Percentiles rank a stretch among this genome's conserved stretches.
These are phyloP conservation scores for Argyresthia goedartella DNA, from an alignment of 2,888 invertebrate genomes.

Conservation along the genomic window DNA sequence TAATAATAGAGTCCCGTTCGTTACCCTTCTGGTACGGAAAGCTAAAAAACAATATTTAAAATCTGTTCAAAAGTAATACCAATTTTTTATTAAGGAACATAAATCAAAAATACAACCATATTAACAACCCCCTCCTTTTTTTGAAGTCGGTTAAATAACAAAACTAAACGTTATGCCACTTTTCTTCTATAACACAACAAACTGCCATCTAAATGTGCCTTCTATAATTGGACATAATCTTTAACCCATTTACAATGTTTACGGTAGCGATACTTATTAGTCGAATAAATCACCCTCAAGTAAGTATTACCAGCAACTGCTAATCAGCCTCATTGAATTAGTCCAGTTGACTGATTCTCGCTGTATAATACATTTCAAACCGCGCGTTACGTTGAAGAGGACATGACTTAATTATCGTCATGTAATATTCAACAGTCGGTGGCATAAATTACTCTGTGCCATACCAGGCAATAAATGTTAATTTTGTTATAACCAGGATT, in stretches of 20 bases:
- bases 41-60: too few species aligned
- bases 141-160: too few species aligned
- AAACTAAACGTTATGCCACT: too few species aligned
- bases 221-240: not conserved
- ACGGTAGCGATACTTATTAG: not conserved
- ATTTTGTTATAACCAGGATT: not conserved
- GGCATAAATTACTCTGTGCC: conserved; percentile 5
- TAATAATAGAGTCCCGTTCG: too few species aligned
- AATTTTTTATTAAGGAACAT: too few species aligned
- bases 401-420: conserved; percentile 1
- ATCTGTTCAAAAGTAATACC: too few species aligned
- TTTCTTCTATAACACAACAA: too few species aligned
- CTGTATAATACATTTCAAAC: not conserved
- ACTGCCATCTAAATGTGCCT: too few species aligned
- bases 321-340: not conserved
- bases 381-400: not conserved
- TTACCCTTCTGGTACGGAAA: too few species aligned
- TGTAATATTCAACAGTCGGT: not conserved
- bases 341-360: not conserved
- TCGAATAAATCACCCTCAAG: not conserved
- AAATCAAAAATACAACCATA: too few species aligned
- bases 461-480: not conserved
- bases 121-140: too few species aligned
- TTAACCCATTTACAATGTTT: not conserved
- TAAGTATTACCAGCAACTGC: not conserved